phyloP scores from a whole-genome alignment of 2,113 vertebrate species.

The Perca flavescens region DNA sequence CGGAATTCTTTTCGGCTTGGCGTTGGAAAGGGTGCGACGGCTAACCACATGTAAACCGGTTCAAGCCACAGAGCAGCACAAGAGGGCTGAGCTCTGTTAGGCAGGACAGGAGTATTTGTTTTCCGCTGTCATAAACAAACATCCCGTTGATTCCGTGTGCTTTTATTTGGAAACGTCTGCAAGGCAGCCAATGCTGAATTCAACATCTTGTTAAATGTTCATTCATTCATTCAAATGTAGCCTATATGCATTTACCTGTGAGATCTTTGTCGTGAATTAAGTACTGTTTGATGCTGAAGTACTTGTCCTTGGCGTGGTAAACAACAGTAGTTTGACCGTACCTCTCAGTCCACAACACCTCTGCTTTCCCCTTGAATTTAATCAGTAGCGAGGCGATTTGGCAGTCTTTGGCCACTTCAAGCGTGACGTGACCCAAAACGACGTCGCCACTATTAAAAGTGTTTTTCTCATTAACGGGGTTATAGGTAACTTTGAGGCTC shows the following conservation, averaged over 20 bases:
- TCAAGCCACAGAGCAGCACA: too few species aligned
- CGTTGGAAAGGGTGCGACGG: too few species aligned
- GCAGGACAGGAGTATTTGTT: too few species aligned
- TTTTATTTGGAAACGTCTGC: not conserved
- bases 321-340: conserved; percentile 20
- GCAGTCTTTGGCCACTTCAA: conserved; percentile 76
- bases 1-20: too few species aligned
- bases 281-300: conserved; percentile 73
- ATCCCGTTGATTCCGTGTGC: not conserved
- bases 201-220: not conserved
- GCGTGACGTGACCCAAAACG: conserved; percentile 65
- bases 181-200: not conserved
- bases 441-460: conserved; percentile 72
- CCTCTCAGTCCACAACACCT: conserved; percentile 72
- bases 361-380: conserved; percentile 80
- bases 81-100: too few species aligned
- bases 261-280: conserved; percentile 47
- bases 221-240: too few species aligned
- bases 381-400: conserved; percentile 59
- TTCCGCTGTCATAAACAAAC: too few species aligned
- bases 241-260: conserved; percentile 46
- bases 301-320: conserved; percentile 79
- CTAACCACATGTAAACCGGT: too few species aligned
- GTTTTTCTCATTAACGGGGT: conserved; percentile 56
- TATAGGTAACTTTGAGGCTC: conserved; percentile 62